A percentile compares a stretch with the other conserved stretches of the same genome.
Conservation (phyloP, 1,140 invertebrate genomes). For the Hyles vespertilio region DNA sequence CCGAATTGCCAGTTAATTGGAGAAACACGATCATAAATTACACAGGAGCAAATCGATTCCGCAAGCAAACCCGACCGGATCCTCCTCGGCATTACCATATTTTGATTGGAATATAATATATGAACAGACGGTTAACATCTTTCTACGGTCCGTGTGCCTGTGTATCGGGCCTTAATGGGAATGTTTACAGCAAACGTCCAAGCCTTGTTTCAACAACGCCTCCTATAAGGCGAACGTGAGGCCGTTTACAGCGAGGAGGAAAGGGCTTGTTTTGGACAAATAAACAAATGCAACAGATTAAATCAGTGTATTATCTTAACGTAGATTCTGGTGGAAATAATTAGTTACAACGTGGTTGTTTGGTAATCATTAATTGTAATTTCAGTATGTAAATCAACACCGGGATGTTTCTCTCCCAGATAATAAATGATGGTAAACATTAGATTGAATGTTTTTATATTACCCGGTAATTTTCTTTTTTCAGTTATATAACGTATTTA, state of each 20-base stretch:
- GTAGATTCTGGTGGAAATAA: not conserved
- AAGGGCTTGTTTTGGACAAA: not conserved
- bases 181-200: not conserved
- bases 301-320: constrained; percentile 2
- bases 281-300: not conserved
- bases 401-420: no score
- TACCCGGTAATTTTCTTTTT: no score
- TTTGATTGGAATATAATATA: constrained; percentile 64
- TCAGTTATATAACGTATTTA: no score
- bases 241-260: not conserved
- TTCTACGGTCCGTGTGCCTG: constrained; percentile 28
- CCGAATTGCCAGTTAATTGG: constrained; percentile 72
- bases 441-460: no score
- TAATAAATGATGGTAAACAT: no score
- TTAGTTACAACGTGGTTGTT: no score
- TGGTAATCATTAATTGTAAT: no score
- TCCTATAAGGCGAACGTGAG: not conserved
- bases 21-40: constrained; percentile 64
- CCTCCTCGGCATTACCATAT: constrained; percentile 53
- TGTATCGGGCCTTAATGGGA: constrained; percentile 3
- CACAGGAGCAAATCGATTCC: constrained; percentile 58
- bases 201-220: not conserved
- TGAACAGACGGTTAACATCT: constrained; percentile 48
- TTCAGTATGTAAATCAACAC: no score
- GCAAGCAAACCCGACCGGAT: constrained; percentile 31